These are phyloP conservation scores for Propithecus coquereli DNA, from an alignment of 2,113 vertebrate genomes.

Conservation along the genomic window DNA sequence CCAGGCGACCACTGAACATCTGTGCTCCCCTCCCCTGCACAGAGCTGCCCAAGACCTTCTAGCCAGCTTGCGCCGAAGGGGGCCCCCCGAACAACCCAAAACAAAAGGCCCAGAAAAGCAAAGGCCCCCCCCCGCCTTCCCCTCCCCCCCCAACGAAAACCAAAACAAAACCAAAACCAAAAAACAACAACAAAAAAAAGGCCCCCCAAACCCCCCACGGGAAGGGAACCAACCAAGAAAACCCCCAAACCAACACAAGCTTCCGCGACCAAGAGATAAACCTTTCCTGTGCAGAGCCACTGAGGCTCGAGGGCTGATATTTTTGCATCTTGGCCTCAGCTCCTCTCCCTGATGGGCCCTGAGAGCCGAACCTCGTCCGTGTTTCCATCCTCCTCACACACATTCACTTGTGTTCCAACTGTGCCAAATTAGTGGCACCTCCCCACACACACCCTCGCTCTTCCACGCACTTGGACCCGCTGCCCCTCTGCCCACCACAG, in stretches of 20 bases:
- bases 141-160: too few species aligned
- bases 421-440: background rate
- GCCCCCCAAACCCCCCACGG: background rate
- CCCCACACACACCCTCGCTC: fast-evolving
- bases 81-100: too few species aligned
- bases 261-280: background rate
- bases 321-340: background rate
- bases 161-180: too few species aligned
- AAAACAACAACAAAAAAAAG: background rate
- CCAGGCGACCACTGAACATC: background rate
- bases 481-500: fast-evolving
- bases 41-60: background rate
- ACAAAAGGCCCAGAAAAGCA: too few species aligned
- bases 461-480: too few species aligned
- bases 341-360: background rate
- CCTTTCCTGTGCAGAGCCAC: background rate
- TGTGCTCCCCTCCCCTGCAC: background rate
- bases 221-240: background rate
- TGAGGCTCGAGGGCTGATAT: background rate
- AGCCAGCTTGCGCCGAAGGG: background rate
- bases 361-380: background rate
- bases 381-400: fast-evolving
- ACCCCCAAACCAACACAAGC: fast-evolving
- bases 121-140: too few species aligned
- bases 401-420: background rate